Conservation (phyloP, 2,888 invertebrate genomes). For the Tipula vernalis region DNA sequence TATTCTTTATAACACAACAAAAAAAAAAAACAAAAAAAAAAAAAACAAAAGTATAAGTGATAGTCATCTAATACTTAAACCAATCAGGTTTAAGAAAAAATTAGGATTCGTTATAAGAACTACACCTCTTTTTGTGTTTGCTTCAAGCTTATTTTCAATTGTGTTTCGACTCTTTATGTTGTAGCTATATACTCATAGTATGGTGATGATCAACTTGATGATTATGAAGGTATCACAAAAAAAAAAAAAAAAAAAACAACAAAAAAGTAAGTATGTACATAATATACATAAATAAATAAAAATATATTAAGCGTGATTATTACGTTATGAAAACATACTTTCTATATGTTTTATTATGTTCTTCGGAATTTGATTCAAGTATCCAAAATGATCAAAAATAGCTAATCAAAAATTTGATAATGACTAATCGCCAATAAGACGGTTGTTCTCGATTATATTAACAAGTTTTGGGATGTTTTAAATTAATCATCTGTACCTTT, state of each 20-base stretch:
- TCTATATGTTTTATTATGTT: background rate
- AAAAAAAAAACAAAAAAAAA: background rate
- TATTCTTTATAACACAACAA: background rate
- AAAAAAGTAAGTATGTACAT: background rate
- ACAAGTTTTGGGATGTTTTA: background rate
- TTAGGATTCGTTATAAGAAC: background rate
- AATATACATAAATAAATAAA: background rate
- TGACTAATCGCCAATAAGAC: background rate
- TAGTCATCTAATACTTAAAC: background rate
- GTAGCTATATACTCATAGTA: background rate
- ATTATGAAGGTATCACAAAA: background rate
- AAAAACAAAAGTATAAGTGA: background rate
- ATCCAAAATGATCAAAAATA: background rate
- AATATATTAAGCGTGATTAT: background rate
- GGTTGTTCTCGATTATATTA: background rate
- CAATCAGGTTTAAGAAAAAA: conserved; percentile 4
- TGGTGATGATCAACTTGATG: background rate
- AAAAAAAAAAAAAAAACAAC: background rate
- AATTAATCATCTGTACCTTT: background rate
- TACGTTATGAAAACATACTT: background rate
- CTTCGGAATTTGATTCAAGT: background rate
- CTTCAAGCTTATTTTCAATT: background rate
- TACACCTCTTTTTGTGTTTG: conserved; percentile 4
- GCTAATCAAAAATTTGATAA: no score
- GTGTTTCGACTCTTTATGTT: background rate